Percentiles rank a stretch among this genome's conserved stretches.
These are phyloP conservation scores for Clarias macrocephalus DNA, from an alignment of 2,113 vertebrate species.

Conservation along the genomic window DNA sequence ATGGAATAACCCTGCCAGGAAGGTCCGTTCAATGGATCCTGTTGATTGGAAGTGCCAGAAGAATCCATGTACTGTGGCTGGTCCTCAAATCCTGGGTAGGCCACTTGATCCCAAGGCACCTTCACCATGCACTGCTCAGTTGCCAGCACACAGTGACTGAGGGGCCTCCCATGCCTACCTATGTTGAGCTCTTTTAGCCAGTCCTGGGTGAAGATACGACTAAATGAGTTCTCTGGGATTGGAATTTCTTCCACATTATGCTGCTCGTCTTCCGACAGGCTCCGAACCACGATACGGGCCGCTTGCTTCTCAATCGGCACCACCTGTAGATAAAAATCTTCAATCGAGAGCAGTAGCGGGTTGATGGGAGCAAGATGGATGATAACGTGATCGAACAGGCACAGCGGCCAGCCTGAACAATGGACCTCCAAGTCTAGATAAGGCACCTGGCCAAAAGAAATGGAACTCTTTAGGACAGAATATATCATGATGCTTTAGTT, in stretches of 20 bases:
- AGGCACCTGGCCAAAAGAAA: constrained; percentile 71
- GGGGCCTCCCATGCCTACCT: constrained; percentile 62
- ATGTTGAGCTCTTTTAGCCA: constrained; percentile 81
- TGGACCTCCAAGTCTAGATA: constrained; percentile 79
- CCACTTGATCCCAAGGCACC: constrained; percentile 80
- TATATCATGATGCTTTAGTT: neutral
- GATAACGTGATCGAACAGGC: constrained; percentile 79
- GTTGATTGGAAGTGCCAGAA: constrained; percentile 45
- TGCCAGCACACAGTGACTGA: constrained; percentile 80
- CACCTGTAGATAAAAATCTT: constrained; percentile 90
- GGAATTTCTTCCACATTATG: constrained; percentile 74
- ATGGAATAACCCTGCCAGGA: constrained; percentile 18
- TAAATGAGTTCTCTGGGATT: constrained; percentile 70
- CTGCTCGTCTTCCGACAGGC: constrained; percentile 76
- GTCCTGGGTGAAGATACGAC: constrained; percentile 76
- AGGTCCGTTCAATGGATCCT: constrained; percentile 40
- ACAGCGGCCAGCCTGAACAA: constrained; percentile 90
- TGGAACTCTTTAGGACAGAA: neutral
- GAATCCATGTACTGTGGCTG: constrained; percentile 59
- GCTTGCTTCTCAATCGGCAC: constrained; percentile 77
- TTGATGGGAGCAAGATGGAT: constrained; percentile 81
- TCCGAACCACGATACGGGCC: constrained; percentile 77
- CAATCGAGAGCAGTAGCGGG: constrained; percentile 75
- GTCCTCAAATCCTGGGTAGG: constrained; percentile 78
- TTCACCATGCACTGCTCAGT: constrained; percentile 75